phyloP scores from a whole-genome alignment of 1,140 invertebrate species.

The Listronotus oregonensis region DNA sequence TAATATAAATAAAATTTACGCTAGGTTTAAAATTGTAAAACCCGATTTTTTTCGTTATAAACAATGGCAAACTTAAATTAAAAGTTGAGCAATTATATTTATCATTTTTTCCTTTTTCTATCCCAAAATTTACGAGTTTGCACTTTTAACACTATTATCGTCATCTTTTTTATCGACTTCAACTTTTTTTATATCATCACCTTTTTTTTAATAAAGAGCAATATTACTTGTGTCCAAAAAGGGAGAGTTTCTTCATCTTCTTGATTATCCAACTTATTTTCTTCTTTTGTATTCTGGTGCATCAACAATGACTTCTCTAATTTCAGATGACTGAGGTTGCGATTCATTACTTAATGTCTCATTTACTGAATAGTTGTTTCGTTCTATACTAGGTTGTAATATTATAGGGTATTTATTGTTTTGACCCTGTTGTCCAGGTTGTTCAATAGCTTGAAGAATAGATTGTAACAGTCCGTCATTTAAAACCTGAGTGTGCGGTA shows the following conservation, averaged over 20 bases:
- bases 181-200: slow-evolving; percentile 27
- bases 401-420: slow-evolving; percentile 31
- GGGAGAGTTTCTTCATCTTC: slow-evolving; percentile 42
- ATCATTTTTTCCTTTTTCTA: not conserved
- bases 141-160: slow-evolving; percentile 20
- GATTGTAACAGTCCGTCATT: slow-evolving; percentile 78
- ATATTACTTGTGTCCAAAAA: slow-evolving; percentile 61
- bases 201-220: slow-evolving; percentile 60
- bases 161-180: slow-evolving; percentile 16
- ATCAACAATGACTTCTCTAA: slow-evolving; percentile 38
- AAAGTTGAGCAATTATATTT: slow-evolving; percentile 9
- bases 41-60: not conserved
- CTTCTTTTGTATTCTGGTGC: slow-evolving; percentile 28
- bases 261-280: slow-evolving; percentile 17
- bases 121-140: not conserved
- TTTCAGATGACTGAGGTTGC: slow-evolving; percentile 30
- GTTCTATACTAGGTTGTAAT: slow-evolving; percentile 42
- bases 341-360: slow-evolving; percentile 29
- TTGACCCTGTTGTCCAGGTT: slow-evolving; percentile 55
- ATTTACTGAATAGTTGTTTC: slow-evolving; percentile 42
- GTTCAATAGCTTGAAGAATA: slow-evolving; percentile 74
- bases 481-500: slow-evolving; percentile 73
- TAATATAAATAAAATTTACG: not conserved
- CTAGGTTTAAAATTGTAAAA: not conserved
- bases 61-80: slow-evolving; percentile 1